These are phyloP conservation scores for Drosophila arawakana DNA, from an alignment of 1,140 invertebrate species.

Conservation along the genomic window DNA sequence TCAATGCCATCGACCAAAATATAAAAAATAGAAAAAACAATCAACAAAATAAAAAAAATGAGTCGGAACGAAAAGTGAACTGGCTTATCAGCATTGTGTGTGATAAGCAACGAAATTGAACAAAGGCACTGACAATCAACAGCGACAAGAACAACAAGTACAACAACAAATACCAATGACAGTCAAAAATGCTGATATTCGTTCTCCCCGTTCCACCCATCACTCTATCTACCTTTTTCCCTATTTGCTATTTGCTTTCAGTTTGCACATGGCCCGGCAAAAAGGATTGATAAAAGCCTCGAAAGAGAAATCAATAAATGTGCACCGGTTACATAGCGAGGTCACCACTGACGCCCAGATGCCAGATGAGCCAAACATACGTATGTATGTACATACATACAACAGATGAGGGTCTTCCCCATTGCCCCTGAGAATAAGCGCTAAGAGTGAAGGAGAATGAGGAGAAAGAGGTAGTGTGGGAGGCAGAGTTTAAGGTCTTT, in stretches of 20 bases:
- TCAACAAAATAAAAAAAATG: slow-evolving; percentile 29
- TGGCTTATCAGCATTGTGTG: slow-evolving; percentile 68
- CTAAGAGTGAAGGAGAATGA: not conserved
- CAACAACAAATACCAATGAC: slow-evolving; percentile 13
- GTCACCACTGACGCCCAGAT: slow-evolving; percentile 70
- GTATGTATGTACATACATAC: not conserved
- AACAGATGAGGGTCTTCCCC: slow-evolving; percentile 37
- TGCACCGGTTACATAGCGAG: slow-evolving; percentile 43
- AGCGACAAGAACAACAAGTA: slow-evolving; percentile 3
- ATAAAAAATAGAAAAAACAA: slow-evolving; percentile 51
- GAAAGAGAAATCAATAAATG: slow-evolving; percentile 48
- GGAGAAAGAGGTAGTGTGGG: not conserved
- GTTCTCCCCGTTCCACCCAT: not conserved
- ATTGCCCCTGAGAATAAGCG: not conserved
- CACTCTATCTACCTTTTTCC: not conserved
- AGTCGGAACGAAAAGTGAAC: slow-evolving; percentile 49
- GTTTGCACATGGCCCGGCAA: slow-evolving; percentile 71
- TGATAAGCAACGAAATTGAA: slow-evolving; percentile 76
- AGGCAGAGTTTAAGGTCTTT: slow-evolving; percentile 14
- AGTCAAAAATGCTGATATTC: slow-evolving; percentile 26
- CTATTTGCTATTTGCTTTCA: slow-evolving; percentile 28
- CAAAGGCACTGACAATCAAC: slow-evolving; percentile 54
- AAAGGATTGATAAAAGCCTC: slow-evolving; percentile 50
- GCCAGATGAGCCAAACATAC: slow-evolving; percentile 33
- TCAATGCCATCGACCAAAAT: slow-evolving; percentile 70